A percentile compares a stretch with the other conserved stretches of the same genome.
These are phyloP conservation scores for Julus scandinavius DNA, from an alignment of 2,888 invertebrate genomes.

Conservation along the genomic window DNA sequence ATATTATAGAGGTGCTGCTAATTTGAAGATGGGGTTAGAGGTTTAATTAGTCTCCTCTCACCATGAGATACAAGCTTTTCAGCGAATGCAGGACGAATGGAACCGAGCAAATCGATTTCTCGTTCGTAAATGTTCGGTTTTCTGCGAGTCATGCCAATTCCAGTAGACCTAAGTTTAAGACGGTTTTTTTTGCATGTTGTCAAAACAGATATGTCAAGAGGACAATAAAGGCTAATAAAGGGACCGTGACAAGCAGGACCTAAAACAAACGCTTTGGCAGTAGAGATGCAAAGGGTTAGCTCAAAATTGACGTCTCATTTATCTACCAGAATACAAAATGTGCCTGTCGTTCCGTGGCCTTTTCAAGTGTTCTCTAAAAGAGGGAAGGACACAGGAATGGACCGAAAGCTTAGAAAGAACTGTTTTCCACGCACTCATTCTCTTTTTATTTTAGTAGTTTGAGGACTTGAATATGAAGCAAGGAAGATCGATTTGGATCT, in stretches of 20 bases:
- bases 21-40: not conserved
- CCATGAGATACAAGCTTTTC: not conserved
- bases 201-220: conserved; percentile 19
- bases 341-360: not conserved
- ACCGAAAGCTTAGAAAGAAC: not conserved
- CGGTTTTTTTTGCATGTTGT: not conserved
- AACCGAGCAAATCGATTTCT: not conserved
- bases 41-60: conserved; percentile 1
- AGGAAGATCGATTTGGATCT: too few relatives aligned
- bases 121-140: not conserved
- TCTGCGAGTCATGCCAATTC: not conserved
- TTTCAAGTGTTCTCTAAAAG: not conserved
- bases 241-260: not conserved
- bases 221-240: conserved; percentile 25
- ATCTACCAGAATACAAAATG: not conserved
- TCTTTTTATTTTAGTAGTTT: not conserved
- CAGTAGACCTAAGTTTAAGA: not conserved
- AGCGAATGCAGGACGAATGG: not conserved
- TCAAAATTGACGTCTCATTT: not conserved
- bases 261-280: not conserved
- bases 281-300: not conserved
- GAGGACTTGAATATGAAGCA: not conserved
- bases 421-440: conserved; percentile 25
- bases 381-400: not conserved
- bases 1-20: not conserved